Percentiles rank a stretch among this genome's conserved stretches.
Evolutionary conservation across 2,113 vertebrate genomes (phyloP).

Genomic region (Tautogolabrus adspersus): DNA sequence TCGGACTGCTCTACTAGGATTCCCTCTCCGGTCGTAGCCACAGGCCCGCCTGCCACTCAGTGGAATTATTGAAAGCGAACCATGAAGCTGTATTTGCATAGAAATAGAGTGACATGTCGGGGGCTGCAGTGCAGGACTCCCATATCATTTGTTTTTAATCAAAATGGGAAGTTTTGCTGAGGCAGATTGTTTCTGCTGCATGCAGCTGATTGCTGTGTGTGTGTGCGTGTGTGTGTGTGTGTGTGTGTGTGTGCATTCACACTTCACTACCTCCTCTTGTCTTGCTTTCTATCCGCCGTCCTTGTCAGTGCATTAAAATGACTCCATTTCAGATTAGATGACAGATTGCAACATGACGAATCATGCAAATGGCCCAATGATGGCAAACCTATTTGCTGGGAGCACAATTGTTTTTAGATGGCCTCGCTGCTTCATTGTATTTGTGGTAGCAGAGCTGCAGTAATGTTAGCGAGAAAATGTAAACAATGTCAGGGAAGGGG

Average conservation of each 20-base stretch:
- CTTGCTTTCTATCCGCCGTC: constrained; percentile 62
- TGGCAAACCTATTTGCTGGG: constrained; percentile 65
- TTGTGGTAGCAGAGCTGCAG: constrained; percentile 3
- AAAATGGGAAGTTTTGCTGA: constrained; percentile 97
- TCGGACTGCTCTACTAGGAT: constrained; percentile 54
- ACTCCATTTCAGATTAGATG: constrained; percentile 73
- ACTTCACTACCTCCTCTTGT: constrained; percentile 55
- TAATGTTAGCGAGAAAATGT: constrained; percentile 42
- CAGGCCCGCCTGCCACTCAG: constrained; percentile 90
- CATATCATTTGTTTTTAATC: constrained; percentile 97
- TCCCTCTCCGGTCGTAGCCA: constrained; percentile 74
- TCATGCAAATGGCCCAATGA: constrained; percentile 75
- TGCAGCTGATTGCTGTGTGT: constrained; percentile 44
- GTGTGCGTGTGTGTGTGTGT: constrained; percentile 13
- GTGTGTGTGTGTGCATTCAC: constrained; percentile 29
- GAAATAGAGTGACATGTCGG: constrained; percentile 95
- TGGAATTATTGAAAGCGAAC: constrained; percentile 97
- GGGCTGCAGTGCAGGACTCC: constrained; percentile 91
- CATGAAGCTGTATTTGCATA: constrained; percentile 99
- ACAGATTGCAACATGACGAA: constrained; percentile 65
- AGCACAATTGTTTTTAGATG: constrained; percentile 59
- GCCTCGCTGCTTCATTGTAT: constrained; percentile 33
- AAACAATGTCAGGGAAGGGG: constrained; percentile 15
- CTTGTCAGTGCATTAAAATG: constrained; percentile 72
- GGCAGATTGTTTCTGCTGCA: constrained; percentile 83